phyloP scores from a whole-genome alignment of 2,888 invertebrate genomes.

The Tholera decimalis region DNA sequence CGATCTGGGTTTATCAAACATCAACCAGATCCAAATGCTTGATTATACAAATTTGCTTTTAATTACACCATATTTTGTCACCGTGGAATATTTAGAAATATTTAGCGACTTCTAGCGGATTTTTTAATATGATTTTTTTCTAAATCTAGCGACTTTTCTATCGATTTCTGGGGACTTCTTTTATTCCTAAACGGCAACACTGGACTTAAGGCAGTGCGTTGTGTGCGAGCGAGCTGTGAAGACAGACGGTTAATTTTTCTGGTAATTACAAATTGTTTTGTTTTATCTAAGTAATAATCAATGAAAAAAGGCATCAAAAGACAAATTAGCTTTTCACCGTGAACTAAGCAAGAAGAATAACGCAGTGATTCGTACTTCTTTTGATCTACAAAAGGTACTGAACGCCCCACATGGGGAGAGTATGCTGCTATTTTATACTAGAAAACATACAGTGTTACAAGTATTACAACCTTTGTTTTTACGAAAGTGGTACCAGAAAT shows the following conservation, averaged over 20 bases:
- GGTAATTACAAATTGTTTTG: neutral
- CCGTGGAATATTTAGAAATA: no score
- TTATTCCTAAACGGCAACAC: no score
- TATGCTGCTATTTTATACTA: constrained; percentile 23
- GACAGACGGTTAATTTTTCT: neutral
- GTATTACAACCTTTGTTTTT: constrained; percentile 31
- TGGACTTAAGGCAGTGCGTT: neutral
- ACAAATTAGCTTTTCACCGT: constrained; percentile 45
- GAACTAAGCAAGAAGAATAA: constrained; percentile 42
- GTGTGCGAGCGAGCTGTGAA: constrained; percentile 1
- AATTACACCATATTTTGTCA: no score
- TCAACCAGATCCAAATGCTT: no score
- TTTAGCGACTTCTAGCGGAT: no score
- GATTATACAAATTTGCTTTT: no score
- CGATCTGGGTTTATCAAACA: no score
- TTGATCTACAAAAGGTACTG: constrained; percentile 15
- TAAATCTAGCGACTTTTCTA: no score
- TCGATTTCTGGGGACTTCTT: no score
- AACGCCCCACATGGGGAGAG: constrained; percentile 12
- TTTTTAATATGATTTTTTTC: no score
- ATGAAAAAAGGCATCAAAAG: constrained; percentile 50
- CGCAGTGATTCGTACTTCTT: constrained; percentile 20
- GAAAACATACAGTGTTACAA: constrained; percentile 26
- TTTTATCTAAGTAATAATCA: constrained; percentile 4
- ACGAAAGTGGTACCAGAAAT: constrained; percentile 25